These are phyloP conservation scores for Thunnus maccoyii DNA, from an alignment of 2,113 vertebrate genomes.

Conservation along the genomic window DNA sequence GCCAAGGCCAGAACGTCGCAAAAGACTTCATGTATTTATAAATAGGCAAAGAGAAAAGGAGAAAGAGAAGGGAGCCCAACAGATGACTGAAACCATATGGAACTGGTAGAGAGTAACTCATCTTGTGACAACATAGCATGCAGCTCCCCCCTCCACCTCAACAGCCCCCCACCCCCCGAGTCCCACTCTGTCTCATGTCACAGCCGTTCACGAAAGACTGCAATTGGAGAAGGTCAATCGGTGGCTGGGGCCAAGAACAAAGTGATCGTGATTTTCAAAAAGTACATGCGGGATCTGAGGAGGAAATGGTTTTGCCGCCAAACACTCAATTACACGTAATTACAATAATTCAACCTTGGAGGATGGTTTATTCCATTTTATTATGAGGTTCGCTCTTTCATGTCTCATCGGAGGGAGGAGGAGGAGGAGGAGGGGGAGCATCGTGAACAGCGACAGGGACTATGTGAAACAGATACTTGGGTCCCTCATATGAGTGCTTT, in stretches of 20 bases:
- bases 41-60: slow-evolving; percentile 62
- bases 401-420: slow-evolving; percentile 47
- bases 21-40: slow-evolving; percentile 68
- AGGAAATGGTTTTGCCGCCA: slow-evolving; percentile 84
- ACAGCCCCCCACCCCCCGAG: slow-evolving; percentile 6
- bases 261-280: slow-evolving; percentile 79
- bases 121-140: slow-evolving; percentile 73
- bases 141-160: slow-evolving; percentile 19
- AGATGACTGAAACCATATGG: slow-evolving; percentile 80
- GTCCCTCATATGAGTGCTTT: slow-evolving; percentile 60
- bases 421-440: slow-evolving; percentile 9
- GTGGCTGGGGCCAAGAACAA: slow-evolving; percentile 79
- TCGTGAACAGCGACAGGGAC: slow-evolving; percentile 59
- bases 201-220: slow-evolving; percentile 72
- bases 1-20: slow-evolving; percentile 55
- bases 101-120: slow-evolving; percentile 67
- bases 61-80: slow-evolving; percentile 56
- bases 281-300: slow-evolving; percentile 74
- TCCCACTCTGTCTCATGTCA: slow-evolving; percentile 76
- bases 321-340: slow-evolving; percentile 84
- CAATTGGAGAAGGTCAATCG: slow-evolving; percentile 82
- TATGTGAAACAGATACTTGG: slow-evolving; percentile 78
- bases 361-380: slow-evolving; percentile 83
- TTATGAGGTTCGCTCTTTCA: slow-evolving; percentile 81
- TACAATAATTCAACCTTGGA: slow-evolving; percentile 84